These are phyloP conservation scores for Solenodon paradoxus DNA, from an alignment of 2,113 vertebrate species.

Conservation along the genomic window DNA sequence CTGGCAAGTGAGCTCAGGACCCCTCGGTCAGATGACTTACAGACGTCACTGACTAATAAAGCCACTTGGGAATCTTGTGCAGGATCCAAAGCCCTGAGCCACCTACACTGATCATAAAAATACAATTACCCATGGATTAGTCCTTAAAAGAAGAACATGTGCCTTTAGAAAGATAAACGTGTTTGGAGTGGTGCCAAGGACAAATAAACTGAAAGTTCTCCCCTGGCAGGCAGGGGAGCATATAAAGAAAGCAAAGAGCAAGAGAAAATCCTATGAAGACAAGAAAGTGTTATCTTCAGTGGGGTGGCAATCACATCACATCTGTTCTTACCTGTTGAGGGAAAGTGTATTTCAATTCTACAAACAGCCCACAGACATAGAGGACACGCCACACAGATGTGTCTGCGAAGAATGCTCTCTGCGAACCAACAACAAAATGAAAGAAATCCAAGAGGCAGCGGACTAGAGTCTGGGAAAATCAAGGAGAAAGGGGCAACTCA, in stretches of 20 bases:
- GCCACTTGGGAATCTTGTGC: not conserved
- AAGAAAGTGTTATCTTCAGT: not conserved
- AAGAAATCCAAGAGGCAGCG: conserved; percentile 56
- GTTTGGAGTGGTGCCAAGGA: not conserved
- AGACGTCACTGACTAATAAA: not conserved
- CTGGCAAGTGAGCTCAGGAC: not conserved
- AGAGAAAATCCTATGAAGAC: not conserved
- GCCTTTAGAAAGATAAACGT: not conserved
- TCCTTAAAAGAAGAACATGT: not conserved
- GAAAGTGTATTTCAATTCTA: conserved; percentile 11
- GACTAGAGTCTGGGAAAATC: conserved; percentile 6
- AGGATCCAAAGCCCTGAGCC: not conserved
- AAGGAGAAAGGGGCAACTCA: conserved; percentile 38
- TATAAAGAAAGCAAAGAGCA: not conserved
- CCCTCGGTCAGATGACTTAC: fast-evolving
- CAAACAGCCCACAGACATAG: not conserved
- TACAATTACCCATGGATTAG: not conserved
- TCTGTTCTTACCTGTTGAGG: not conserved
- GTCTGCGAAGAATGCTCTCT: conserved; percentile 23
- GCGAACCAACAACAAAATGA: conserved; percentile 33
- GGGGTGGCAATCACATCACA: not conserved
- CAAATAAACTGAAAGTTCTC: not conserved
- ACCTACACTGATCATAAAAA: not conserved
- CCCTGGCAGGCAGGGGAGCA: not conserved
- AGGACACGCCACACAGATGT: not conserved